phyloP scores from a whole-genome alignment of 2,797 vertebrate genomes.

The Amblyopsis hoosieri region DNA sequence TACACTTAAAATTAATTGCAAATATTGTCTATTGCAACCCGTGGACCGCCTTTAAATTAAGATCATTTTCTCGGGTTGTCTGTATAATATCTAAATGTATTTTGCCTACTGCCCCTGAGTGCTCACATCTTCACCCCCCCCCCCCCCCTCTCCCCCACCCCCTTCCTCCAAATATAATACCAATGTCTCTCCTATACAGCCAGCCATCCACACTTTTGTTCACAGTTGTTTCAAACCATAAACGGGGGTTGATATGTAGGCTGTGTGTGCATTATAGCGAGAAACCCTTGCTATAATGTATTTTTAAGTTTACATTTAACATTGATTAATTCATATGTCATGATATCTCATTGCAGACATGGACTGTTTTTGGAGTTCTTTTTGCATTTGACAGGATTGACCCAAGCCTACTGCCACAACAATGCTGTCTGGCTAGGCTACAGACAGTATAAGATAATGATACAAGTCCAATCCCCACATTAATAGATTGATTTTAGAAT shows the following conservation, averaged over 20 bases:
- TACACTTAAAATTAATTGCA: neutral
- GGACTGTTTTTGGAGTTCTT: conserved; percentile 6
- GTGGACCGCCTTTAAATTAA: neutral
- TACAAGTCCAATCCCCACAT: conserved; percentile 16
- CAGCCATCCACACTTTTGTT: too few species aligned
- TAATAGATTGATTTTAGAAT: neutral
- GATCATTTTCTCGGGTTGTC: neutral
- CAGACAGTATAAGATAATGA: conserved; percentile 4
- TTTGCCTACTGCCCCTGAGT: too few species aligned
- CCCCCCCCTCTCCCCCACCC: too few species aligned
- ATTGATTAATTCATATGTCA: too few species aligned
- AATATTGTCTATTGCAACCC: neutral
- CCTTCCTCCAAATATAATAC: too few species aligned
- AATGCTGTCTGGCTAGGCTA: conserved; percentile 14
- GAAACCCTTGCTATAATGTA: too few species aligned
- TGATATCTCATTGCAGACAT: neutral
- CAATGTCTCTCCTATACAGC: too few species aligned
- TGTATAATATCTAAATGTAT: neutral
- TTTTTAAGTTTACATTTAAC: too few species aligned
- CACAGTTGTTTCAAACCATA: too few species aligned
- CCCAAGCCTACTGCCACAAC: conserved; percentile 32
- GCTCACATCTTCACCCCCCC: too few species aligned
- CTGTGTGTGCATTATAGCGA: too few species aligned
- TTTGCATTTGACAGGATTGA: conserved; percentile 39
- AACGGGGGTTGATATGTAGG: too few species aligned